phyloP scores from a whole-genome alignment of 2,888 invertebrate genomes.

The Lasiommata megera region DNA sequence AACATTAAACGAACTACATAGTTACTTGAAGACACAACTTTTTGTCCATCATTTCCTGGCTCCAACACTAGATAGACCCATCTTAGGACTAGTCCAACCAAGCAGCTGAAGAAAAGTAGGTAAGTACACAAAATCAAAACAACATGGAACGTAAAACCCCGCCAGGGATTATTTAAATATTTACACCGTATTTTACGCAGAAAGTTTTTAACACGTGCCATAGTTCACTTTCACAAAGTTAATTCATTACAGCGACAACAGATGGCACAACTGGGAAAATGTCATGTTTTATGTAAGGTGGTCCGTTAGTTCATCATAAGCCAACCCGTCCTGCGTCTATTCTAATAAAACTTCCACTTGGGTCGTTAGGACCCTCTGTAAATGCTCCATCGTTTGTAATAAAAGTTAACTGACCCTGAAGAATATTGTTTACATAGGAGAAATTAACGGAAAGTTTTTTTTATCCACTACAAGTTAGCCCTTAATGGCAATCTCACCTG shows the following conservation, averaged over 20 bases:
- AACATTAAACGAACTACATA: no score
- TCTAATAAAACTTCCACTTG: neutral
- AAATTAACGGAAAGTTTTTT: neutral
- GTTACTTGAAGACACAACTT: no score
- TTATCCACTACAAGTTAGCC: no score
- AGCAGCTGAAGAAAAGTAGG: no score
- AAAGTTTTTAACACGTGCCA: conserved; percentile 10
- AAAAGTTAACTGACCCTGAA: neutral
- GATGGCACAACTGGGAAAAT: conserved; percentile 10
- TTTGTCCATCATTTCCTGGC: no score
- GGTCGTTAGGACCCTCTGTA: neutral
- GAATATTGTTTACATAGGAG: neutral
- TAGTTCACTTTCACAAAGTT: conserved; percentile 8
- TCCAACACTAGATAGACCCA: no score
- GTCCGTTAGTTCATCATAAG: conserved; percentile 5
- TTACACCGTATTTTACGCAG: conserved; percentile 9
- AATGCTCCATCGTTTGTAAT: neutral
- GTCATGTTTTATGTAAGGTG: conserved; percentile 3
- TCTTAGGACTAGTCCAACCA: no score
- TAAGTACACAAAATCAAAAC: conserved; percentile 10
- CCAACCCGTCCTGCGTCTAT: neutral
- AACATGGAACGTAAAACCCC: conserved; percentile 2
- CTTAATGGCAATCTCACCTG: no score
- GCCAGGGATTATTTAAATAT: conserved; percentile 6
- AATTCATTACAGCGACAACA: conserved; percentile 11